Base-by-base conservation (phyloP, 2,888 invertebrate species). In the Hypselothyrea guttata region DNA sequence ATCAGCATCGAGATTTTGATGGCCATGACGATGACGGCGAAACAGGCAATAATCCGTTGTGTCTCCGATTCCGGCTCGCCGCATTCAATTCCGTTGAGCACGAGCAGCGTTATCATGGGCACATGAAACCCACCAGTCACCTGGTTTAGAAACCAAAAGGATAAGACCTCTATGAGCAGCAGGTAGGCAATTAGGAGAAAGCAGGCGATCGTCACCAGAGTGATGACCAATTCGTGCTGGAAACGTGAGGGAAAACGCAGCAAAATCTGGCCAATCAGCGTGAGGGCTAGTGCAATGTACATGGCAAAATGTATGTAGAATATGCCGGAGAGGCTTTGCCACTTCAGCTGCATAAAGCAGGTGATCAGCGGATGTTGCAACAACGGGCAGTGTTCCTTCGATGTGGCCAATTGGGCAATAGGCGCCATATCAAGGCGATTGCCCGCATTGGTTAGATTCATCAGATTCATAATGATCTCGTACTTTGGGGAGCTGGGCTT, bases 261-360 rank as follows among this genome's bases (percentile, higher is more conserved):
- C 61, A 95, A 91, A 42, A 95, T 93, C 79, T 95, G 95, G 1
- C 91, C 84, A 28, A 94, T 92, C 52, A 96, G 90, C 33, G 93
- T 91, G 3, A 93, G 62, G 88, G 94, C 93, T 75, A 95, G 93
- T 0, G 93, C 83, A 0, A 93, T 87, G 86, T 95, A 96, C 73
- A 94, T 92, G 0, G 92, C 87, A 16, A 95, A 92, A 79, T 95
- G 95, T 1, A 92, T 90, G 71, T 92, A 94, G 82, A 95, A 94
- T 18, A 95, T 91, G 67, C 92, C 92, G 55, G 94, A 92, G 69
- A 96, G 93, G 63, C 93, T 91, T 86, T 94, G 93, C 95, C 95
- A 96, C 88, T 96, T 96, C 58, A 96, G 91, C 75, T 93, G 93
- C 3, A 96, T 88, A 78, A 95, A 96, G 74, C 95, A 95, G 1